phyloP scores from a whole-genome alignment of 2,888 invertebrate genomes.

The Apeira syringaria region DNA sequence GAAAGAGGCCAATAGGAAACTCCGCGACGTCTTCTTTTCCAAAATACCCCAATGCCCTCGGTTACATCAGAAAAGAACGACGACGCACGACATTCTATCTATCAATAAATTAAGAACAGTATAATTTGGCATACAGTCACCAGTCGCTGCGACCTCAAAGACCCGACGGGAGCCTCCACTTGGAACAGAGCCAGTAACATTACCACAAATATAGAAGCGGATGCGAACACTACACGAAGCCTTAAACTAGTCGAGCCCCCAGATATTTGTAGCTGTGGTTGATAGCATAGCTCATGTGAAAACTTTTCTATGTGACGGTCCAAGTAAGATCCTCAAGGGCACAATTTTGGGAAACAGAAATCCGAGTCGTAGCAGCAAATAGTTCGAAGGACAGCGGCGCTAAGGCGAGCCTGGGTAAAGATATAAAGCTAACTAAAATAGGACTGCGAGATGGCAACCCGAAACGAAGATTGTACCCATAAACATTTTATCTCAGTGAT shows the following conservation, averaged over 20 bases:
- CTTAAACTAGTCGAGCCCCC: constrained; percentile 4
- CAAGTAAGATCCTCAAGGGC: constrained; percentile 10
- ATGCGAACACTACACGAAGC: constrained; percentile 22
- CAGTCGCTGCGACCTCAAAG: constrained; percentile 43
- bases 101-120: constrained; percentile 51
- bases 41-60: too few species aligned
- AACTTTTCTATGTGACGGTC: constrained; percentile 6
- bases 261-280: constrained; percentile 9
- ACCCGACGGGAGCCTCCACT: constrained; percentile 55
- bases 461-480: constrained; percentile 13
- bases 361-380: constrained; percentile 10
- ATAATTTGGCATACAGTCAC: constrained; percentile 61
- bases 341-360: constrained; percentile 8
- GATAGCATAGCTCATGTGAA: constrained; percentile 6
- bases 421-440: constrained; percentile 3
- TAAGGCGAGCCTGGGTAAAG: constrained; percentile 1
- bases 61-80: constrained; percentile 2
- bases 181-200: constrained; percentile 66
- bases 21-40: too few species aligned
- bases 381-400: constrained; percentile 5
- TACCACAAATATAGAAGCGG: constrained; percentile 56
- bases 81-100: constrained; percentile 32
- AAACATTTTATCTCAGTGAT: constrained; percentile 7
- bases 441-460: neutral
- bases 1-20: too few species aligned